A percentile compares a stretch with the other conserved stretches of the same genome.
phyloP scores from a whole-genome alignment of 2,113 vertebrate genomes.

The Corythaeola cristata region DNA sequence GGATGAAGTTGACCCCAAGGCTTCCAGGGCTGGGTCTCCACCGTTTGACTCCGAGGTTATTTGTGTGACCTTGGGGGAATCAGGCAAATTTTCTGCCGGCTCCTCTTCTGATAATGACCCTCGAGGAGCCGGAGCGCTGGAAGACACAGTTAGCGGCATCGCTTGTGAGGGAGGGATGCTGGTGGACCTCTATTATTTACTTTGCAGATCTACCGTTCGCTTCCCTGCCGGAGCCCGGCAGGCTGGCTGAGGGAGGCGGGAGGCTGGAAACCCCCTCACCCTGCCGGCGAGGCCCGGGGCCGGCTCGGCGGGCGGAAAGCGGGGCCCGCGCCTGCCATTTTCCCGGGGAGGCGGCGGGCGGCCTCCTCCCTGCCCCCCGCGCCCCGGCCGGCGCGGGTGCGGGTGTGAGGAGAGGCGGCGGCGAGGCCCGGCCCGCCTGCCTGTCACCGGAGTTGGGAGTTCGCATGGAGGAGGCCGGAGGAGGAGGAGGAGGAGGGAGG shows the following conservation, averaged over 20 bases:
- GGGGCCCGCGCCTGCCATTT: conserved; percentile 45
- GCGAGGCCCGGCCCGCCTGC: conserved; percentile 62
- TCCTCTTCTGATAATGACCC: not conserved
- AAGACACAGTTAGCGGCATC: not conserved
- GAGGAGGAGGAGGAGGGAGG: conserved; percentile 44
- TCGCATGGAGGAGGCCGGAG: conserved; percentile 73
- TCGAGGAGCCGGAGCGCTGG: not conserved
- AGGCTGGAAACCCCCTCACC: not conserved
- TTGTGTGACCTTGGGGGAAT: not conserved
- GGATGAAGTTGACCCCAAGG: not conserved
- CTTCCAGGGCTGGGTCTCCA: not conserved
- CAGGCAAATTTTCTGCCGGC: not conserved
- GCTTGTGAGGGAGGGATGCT: not conserved
- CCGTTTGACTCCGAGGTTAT: not conserved
- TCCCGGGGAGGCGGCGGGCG: conserved; percentile 28
- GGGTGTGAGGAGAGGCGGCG: not conserved
- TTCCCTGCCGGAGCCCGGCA: not conserved
- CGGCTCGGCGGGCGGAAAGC: too few relatives aligned
- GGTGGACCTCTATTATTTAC: accelerated
- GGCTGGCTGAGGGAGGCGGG: not conserved
- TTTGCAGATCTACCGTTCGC: not conserved
- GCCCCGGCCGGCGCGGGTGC: too few relatives aligned
- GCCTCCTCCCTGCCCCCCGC: not conserved
- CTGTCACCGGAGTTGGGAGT: conserved; percentile 76
- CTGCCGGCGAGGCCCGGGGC: not conserved